phyloP scores from a whole-genome alignment of 2,113 vertebrate genomes.

The Protobothrops mucrosquamatus region DNA sequence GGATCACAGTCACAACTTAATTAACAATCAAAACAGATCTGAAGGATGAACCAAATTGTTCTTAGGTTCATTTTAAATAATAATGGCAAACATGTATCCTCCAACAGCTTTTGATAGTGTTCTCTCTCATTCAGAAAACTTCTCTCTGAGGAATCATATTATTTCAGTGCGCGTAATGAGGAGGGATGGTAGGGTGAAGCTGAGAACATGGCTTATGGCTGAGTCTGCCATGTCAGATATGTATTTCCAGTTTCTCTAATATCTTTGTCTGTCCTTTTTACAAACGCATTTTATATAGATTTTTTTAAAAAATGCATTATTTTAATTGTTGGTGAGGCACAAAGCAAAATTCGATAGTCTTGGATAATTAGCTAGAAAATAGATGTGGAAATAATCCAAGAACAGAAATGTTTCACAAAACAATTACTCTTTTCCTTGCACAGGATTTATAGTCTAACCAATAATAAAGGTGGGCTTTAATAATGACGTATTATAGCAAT shows the following conservation, averaged over 20 bases:
- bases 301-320: neutral
- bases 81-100: neutral
- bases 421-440: neutral
- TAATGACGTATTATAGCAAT: neutral
- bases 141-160: neutral
- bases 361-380: neutral
- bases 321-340: neutral
- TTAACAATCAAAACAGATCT: neutral
- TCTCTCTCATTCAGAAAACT: neutral
- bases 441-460: neutral
- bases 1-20: neutral
- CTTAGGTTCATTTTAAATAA: neutral
- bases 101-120: neutral
- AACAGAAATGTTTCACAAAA: neutral
- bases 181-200: neutral
- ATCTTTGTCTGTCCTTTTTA: neutral
- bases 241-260: neutral
- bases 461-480: neutral
- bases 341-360: neutral
- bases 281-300: neutral
- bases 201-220: neutral
- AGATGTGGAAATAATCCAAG: neutral
- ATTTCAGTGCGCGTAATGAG: neutral
- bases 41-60: neutral
- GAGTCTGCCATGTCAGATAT: neutral